A percentile compares a stretch with the other conserved stretches of the same genome.
Conservation (phyloP, 2,888 invertebrate genomes). For the Lampropteryx suffumata region DNA sequence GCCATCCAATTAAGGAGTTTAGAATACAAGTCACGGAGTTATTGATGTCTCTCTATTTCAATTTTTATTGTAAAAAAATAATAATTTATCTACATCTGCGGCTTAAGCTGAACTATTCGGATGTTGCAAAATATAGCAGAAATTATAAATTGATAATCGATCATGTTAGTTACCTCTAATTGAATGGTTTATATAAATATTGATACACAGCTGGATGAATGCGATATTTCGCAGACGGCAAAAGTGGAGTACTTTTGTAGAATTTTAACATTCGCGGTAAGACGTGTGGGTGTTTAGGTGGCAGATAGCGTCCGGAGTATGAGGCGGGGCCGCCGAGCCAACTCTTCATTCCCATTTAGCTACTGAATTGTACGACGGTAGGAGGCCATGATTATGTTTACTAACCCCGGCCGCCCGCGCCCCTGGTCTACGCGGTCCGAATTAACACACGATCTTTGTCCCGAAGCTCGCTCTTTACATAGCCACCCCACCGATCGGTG, state of each 20-base stretch:
- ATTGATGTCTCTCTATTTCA: slow-evolving; percentile 70
- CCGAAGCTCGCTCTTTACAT: slow-evolving; percentile 54
- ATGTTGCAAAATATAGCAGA: slow-evolving; percentile 29
- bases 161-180: background rate
- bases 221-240: background rate
- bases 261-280: slow-evolving; percentile 58
- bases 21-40: slow-evolving; percentile 73
- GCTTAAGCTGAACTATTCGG: slow-evolving; percentile 31
- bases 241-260: slow-evolving; percentile 36
- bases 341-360: slow-evolving; percentile 80
- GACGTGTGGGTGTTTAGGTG: slow-evolving; percentile 65
- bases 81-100: slow-evolving; percentile 36
- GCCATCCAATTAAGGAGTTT: slow-evolving; percentile 76
- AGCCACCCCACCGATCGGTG: slow-evolving; percentile 43
- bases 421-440: slow-evolving; percentile 69
- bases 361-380: slow-evolving; percentile 77
- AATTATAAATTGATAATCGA: background rate
- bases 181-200: background rate
- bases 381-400: slow-evolving; percentile 79
- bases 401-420: slow-evolving; percentile 67
- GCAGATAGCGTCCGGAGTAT: slow-evolving; percentile 55
- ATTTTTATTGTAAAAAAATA: slow-evolving; percentile 46
- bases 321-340: slow-evolving; percentile 57
- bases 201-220: background rate
- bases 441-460: slow-evolving; percentile 79